Conservation (phyloP, 2,888 invertebrate genomes). For the Nemapogon koenigi region DNA sequence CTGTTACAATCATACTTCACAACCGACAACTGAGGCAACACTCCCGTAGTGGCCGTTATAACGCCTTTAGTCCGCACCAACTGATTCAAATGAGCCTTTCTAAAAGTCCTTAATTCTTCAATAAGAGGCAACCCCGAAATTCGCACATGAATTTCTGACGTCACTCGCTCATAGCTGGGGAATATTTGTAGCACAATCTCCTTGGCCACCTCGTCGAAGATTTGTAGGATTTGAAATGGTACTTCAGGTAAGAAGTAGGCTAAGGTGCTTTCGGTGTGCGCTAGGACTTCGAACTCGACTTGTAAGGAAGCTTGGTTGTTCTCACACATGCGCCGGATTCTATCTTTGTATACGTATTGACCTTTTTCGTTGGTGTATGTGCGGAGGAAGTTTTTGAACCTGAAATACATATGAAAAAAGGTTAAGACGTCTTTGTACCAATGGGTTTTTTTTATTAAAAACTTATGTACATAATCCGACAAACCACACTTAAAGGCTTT, state of each 20-base stretch:
- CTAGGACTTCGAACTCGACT: slow-evolving; percentile 92
- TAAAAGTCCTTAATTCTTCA: slow-evolving; percentile 93
- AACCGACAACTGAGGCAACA: slow-evolving; percentile 92
- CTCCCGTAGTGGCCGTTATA: slow-evolving; percentile 94
- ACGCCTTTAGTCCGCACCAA: slow-evolving; percentile 88
- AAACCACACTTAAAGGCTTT: no score
- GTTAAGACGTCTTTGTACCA: no score
- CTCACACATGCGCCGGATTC: slow-evolving; percentile 94
- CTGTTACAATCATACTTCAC: slow-evolving; percentile 98
- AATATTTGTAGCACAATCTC: slow-evolving; percentile 92
- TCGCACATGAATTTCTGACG: slow-evolving; percentile 92
- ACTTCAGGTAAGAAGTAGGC: slow-evolving; percentile 98
- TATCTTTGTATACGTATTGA: slow-evolving; percentile 88
- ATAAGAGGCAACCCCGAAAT: slow-evolving; percentile 94
- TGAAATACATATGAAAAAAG: no score
- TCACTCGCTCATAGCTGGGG: slow-evolving; percentile 94
- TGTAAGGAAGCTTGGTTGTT: slow-evolving; percentile 88
- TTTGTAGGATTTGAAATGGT: slow-evolving; percentile 94
- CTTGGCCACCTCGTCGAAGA: slow-evolving; percentile 94
- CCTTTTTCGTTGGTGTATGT: slow-evolving; percentile 89
- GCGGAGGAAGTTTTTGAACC: slow-evolving; percentile 89
- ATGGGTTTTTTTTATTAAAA: no score
- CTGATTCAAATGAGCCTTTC: slow-evolving; percentile 91
- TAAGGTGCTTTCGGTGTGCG: slow-evolving; percentile 88
- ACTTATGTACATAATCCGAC: no score